These are phyloP conservation scores for Diglossa cyanea DNA, from an alignment of 2,797 vertebrate genomes.

Conservation along the genomic window DNA sequence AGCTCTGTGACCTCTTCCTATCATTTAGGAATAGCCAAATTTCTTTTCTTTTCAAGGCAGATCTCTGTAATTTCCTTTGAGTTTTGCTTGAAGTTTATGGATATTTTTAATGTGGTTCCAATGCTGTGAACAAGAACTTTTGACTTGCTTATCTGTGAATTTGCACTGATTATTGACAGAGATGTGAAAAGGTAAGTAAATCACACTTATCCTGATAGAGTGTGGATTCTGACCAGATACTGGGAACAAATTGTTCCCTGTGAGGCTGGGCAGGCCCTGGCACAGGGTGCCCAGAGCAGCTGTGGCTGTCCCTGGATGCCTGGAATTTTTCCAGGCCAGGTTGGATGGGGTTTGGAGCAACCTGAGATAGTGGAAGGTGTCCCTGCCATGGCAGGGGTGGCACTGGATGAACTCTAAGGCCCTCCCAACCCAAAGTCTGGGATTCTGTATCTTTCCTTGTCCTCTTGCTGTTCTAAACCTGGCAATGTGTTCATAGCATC, in stretches of 20 bases:
- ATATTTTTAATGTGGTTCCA: not conserved
- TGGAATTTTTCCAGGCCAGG: not conserved
- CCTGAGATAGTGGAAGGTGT: accelerated
- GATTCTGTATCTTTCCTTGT: not conserved
- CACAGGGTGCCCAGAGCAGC: not conserved
- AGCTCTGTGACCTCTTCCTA: not conserved
- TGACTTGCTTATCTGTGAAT: not conserved
- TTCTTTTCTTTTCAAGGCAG: not conserved
- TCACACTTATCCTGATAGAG: not conserved
- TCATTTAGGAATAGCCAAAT: not conserved
- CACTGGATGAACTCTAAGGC: not conserved
- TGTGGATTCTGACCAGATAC: not conserved
- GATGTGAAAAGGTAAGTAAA: not conserved
- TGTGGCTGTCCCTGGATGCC: not conserved
- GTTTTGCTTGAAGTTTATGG: not conserved
- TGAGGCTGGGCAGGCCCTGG: accelerated
- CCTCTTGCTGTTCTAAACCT: not conserved
- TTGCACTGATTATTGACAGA: not conserved
- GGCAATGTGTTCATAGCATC: not conserved
- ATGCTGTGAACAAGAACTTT: not conserved
- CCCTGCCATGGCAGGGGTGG: not conserved
- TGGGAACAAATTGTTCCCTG: not conserved
- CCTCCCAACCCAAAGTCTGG: not conserved
- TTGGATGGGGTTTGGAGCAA: accelerated
- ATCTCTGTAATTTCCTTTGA: not conserved